phyloP scores from a whole-genome alignment of 2,113 vertebrate species.

The Bubo blakistoni region DNA sequence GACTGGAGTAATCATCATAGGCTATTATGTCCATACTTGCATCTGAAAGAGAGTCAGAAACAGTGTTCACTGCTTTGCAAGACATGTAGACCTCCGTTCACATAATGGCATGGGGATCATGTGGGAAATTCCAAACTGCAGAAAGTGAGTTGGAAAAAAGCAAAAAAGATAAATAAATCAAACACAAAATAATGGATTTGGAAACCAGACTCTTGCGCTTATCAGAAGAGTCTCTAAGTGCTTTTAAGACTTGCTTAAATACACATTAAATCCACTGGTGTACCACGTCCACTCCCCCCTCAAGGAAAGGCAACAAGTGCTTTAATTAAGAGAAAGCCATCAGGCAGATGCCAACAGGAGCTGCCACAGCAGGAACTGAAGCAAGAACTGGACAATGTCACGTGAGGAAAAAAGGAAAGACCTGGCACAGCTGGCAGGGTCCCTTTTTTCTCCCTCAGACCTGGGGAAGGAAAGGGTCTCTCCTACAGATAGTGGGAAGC shows the following conservation, averaged over 20 bases:
- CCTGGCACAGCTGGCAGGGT: background rate
- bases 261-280: background rate
- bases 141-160: background rate
- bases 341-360: background rate
- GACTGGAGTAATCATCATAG: constrained; percentile 86
- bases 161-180: background rate
- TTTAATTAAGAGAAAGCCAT: background rate
- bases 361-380: background rate
- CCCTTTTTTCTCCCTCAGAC: background rate
- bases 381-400: background rate
- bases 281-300: background rate
- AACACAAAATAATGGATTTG: background rate
- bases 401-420: background rate
- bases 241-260: constrained; percentile 9
- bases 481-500: background rate
- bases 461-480: background rate
- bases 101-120: fast-evolving
- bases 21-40: constrained; percentile 79
- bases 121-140: background rate
- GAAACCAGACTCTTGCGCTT: background rate
- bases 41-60: constrained; percentile 72
- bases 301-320: background rate
- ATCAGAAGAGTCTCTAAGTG: background rate
- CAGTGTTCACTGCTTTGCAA: background rate
- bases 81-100: fast-evolving